Evolutionary conservation across 1,140 invertebrate genomes (phyloP).

Genomic region (Eciton burchellii): DNA sequence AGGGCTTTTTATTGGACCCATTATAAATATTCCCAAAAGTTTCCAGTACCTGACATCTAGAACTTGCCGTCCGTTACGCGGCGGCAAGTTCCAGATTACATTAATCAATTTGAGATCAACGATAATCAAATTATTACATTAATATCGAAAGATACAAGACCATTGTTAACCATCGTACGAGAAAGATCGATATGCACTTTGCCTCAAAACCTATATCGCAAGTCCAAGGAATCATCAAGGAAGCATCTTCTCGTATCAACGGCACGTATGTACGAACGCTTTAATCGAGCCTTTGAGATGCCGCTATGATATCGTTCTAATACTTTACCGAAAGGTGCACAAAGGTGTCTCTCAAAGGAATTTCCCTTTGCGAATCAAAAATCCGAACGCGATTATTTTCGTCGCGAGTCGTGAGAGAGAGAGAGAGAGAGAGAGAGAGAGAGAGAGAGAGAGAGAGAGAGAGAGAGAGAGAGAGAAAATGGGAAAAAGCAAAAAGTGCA

Average conservation of each 20-base stretch:
- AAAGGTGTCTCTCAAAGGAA: too few species aligned
- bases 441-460: too few species aligned
- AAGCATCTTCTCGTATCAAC: too few species aligned
- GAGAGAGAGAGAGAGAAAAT: too few species aligned
- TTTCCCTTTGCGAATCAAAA: conserved; percentile 16
- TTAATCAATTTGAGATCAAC: not conserved
- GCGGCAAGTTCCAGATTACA: not conserved
- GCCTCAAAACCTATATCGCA: too few species aligned
- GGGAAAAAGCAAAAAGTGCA: conserved; percentile 35
- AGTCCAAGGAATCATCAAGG: too few species aligned
- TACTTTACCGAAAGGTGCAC: not conserved
- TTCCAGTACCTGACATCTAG: conserved; percentile 37
- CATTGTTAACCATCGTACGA: not conserved
- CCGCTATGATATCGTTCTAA: not conserved
- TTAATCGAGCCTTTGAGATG: not conserved
- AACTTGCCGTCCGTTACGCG: conserved; percentile 18
- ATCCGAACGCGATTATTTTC: conserved; percentile 35
- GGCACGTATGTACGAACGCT: not conserved
- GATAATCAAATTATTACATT: not conserved
- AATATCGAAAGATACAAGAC: not conserved
- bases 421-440: too few species aligned
- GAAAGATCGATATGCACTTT: too few species aligned
- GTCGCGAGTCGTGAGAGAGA: too few species aligned
- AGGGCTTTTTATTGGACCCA: conserved; percentile 70
- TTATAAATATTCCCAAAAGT: conserved; percentile 73